Evolutionary conservation across 2,797 vertebrate genomes (phyloP).

Genomic region (Sparus aurata): DNA sequence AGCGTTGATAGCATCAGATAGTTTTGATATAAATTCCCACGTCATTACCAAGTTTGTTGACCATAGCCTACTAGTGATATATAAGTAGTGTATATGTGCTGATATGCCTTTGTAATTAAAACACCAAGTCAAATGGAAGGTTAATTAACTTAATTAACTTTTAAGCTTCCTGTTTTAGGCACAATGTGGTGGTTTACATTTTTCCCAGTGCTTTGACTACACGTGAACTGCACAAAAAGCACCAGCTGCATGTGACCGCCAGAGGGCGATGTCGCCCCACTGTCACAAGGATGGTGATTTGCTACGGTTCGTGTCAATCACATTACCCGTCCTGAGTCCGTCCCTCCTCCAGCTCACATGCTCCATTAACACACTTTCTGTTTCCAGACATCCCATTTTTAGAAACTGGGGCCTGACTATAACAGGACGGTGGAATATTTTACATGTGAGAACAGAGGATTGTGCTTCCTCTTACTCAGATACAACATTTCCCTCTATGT

Average conservation of each 20-base stretch:
- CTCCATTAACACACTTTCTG: slow-evolving; percentile 46
- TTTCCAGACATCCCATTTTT: slow-evolving; percentile 9
- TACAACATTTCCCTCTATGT: neutral
- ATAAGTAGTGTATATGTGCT: neutral
- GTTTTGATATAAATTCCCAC: neutral
- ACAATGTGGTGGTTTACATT: fast-evolving
- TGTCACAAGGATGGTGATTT: neutral
- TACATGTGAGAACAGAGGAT: neutral
- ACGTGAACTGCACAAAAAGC: slow-evolving; percentile 17
- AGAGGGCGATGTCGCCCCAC: slow-evolving; percentile 11
- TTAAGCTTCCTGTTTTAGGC: neutral
- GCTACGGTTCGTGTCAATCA: slow-evolving; percentile 38
- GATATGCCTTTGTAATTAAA: fast-evolving
- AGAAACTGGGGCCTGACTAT: neutral
- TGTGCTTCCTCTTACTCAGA: too few relatives aligned
- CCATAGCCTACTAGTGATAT: neutral
- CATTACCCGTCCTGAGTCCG: neutral
- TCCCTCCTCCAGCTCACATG: slow-evolving; percentile 20
- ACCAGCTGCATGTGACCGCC: neutral
- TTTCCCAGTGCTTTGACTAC: neutral
- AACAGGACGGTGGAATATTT: neutral
- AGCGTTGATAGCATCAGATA: neutral
- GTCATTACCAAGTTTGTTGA: neutral
- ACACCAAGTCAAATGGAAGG: fast-evolving
- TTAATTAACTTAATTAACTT: fast-evolving